Evolutionary conservation across 2,888 invertebrate species (phyloP).

Genomic region (Galerucella calmariensis): DNA sequence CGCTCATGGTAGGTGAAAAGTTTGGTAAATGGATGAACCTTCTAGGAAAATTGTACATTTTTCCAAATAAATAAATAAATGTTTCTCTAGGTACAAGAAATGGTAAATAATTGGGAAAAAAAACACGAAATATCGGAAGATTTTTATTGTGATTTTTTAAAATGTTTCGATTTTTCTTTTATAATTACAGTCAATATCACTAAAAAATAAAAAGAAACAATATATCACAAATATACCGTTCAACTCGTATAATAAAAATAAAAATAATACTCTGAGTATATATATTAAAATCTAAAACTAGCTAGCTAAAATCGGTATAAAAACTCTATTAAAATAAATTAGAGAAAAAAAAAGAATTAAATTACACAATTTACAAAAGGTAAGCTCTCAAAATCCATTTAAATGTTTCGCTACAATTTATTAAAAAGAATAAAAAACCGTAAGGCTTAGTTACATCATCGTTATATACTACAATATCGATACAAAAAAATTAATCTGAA

Average conservation of each 20-base stretch:
- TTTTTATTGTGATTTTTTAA: constrained; percentile 30
- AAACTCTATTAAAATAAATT: constrained; percentile 51
- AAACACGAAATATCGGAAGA: constrained; percentile 18
- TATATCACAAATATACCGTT: constrained; percentile 31
- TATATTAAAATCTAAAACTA: constrained; percentile 26
- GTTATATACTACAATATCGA: constrained; percentile 21
- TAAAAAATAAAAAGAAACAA: constrained; percentile 30
- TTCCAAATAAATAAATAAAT: too few species aligned
- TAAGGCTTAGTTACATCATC: constrained; percentile 30
- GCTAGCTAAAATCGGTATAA: constrained; percentile 43
- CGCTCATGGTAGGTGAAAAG: too few species aligned
- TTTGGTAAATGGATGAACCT: neutral
- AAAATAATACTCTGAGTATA: constrained; percentile 36
- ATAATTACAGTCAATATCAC: constrained; percentile 31
- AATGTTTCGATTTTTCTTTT: constrained; percentile 8
- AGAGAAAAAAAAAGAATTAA: constrained; percentile 30
- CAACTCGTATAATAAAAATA: constrained; percentile 24
- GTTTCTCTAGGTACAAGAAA: too few species aligned
- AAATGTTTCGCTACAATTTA: too few species aligned
- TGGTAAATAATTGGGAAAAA: neutral
- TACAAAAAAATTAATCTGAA: constrained; percentile 3
- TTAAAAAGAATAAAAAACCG: constrained; percentile 33
- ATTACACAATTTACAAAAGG: constrained; percentile 44
- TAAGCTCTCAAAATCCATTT: constrained; percentile 49
- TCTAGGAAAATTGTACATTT: too few species aligned